These are phyloP conservation scores for Drosophila sordidula DNA, from an alignment of 2,888 invertebrate species.

Conservation along the genomic window DNA sequence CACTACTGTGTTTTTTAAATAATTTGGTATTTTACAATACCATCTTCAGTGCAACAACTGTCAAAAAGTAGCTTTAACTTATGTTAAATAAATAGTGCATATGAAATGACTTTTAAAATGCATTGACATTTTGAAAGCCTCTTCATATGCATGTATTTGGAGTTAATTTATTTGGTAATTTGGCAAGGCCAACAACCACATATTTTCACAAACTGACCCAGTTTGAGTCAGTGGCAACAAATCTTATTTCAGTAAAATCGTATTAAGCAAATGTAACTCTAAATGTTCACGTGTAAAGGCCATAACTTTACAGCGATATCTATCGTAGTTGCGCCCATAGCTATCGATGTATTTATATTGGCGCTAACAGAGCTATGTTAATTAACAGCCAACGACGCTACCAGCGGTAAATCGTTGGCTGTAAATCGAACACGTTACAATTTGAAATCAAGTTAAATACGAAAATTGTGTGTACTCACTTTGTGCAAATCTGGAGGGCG, in stretches of 20 bases:
- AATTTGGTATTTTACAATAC: too few species aligned
- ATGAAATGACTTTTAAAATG: background rate
- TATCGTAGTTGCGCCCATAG: background rate
- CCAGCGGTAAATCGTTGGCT: constrained; percentile 19
- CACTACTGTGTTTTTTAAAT: too few species aligned
- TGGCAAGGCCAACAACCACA: background rate
- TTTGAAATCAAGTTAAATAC: background rate
- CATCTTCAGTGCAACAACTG: too few species aligned
- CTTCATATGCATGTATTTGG: background rate
- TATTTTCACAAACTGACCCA: too few species aligned
- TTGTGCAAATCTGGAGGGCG: constrained; percentile 83
- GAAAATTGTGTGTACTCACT: constrained; percentile 73
- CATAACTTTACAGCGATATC: background rate
- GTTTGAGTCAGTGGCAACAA: background rate
- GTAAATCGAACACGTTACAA: background rate
- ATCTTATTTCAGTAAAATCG: background rate
- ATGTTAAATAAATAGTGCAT: too few species aligned
- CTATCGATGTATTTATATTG: background rate
- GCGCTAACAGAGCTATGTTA: constrained; percentile 22
- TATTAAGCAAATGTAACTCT: background rate
- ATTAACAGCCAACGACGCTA: constrained; percentile 19
- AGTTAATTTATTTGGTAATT: background rate
- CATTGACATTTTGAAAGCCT: too few species aligned
- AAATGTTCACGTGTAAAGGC: background rate
- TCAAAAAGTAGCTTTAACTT: background rate